phyloP scores from a whole-genome alignment of 1,140 invertebrate genomes.

The Stratiolaelaps scimitus region DNA sequence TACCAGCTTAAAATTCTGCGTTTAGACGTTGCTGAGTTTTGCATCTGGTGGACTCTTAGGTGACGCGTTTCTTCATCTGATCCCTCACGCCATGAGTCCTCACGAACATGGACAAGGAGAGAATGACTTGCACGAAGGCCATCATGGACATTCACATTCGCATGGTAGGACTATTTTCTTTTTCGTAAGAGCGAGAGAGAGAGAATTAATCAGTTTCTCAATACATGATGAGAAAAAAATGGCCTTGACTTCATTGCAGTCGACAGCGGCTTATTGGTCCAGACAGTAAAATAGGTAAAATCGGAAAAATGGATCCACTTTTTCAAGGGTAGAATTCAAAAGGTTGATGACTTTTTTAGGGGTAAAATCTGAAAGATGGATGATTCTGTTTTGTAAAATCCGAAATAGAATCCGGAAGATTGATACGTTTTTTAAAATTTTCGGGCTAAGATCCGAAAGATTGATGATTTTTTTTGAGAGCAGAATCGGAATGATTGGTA shows the following conservation, averaged over 20 bases:
- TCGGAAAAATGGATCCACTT: no score
- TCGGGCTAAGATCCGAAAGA: no score
- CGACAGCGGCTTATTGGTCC: no score
- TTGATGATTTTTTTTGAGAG: no score
- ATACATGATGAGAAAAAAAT: background rate
- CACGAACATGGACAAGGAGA: constrained; percentile 39
- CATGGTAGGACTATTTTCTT: constrained; percentile 16
- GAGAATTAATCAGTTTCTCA: background rate
- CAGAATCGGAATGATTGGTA: no score
- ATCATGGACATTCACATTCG: constrained; percentile 40
- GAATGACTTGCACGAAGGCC: constrained; percentile 36
- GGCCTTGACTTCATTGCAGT: no score
- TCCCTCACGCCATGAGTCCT: constrained; percentile 75
- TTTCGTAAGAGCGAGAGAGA: background rate
- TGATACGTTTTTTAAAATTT: no score
- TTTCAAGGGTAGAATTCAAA: no score
- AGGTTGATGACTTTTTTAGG: no score
- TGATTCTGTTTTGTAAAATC: no score
- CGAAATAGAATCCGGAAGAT: no score
- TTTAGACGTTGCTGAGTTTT: constrained; percentile 59
- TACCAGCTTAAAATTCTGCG: background rate
- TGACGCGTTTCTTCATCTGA: constrained; percentile 90
- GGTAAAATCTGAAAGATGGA: no score
- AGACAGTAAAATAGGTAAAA: background rate
- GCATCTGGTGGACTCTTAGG: constrained; percentile 85